Evolutionary conservation across 30 jellyfish, hydroid and myxozoan genomes (phyloP), one percentile per base, ranked within the genome.

Genomic region (Chrysaora quinquecirrha): DNA sequence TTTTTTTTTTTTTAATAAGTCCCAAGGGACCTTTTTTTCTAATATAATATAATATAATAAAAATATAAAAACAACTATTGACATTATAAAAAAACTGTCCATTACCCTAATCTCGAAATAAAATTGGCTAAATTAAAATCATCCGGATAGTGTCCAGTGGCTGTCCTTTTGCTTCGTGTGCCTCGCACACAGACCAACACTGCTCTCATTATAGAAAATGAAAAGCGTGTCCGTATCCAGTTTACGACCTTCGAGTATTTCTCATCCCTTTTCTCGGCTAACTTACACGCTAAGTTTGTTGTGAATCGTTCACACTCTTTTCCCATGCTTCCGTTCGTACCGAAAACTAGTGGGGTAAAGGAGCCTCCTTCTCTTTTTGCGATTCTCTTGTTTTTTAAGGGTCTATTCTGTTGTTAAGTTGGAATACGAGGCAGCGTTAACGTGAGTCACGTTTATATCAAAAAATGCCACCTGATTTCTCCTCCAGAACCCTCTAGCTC

Each of bases 371-470:
- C 68, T 20, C 68, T 52, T 52, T 52, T 52, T 52, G 2, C 52
- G 52, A 72, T 72, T 48, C 48, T 38, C 84, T 25, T 72, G 56
- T 72, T 48, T 46, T 48, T 30, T 71, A 48, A 71, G 83, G 32
- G 68, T 71, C 70, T 71, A 70, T 71, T 71, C 83, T 34, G 83
- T 71, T 71, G n/a, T n/a, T n/a, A n/a, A n/a, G n/a, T n/a, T n/a
- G n/a, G n/a, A n/a, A n/a, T n/a, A n/a, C n/a, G n/a, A n/a, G n/a
- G n/a, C n/a, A n/a, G n/a, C n/a, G n/a, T n/a, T n/a, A n/a, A n/a
- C n/a, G n/a, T n/a, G n/a, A n/a, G n/a, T n/a, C n/a, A n/a, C n/a
- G n/a, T n/a, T n/a, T n/a, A n/a, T n/a, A n/a, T n/a, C n/a, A n/a
- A n/a, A n/a, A n/a, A n/a, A n/a, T n/a, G n/a, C n/a, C n/a, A n/a